Evolutionary conservation across 2,113 vertebrate species (phyloP), one percentile per base, ranked within the genome.

Genomic region (Cyrtonyx montezumae): DNA sequence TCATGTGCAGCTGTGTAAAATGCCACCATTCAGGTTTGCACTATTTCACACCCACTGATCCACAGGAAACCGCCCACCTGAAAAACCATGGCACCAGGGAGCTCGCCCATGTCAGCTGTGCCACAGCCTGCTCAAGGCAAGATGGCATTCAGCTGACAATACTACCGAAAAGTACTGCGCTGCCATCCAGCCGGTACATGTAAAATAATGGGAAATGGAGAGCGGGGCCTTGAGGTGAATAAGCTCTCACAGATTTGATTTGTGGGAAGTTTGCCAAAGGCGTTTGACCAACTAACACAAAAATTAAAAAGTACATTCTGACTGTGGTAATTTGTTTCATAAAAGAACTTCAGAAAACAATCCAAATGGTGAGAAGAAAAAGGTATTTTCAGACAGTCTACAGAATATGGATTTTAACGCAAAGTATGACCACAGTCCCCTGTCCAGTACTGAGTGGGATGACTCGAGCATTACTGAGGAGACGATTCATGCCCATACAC

Each of bases 21-120:
- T 95, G 96, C 93, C 68, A 73, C 93, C 94, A 88, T 88, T 95
- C 94, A 96, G 94, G 96, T 95, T 96, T 94, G 94, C 87, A 93
- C 76, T 45, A 91, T 62, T 93, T 86, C 93, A 96, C 95, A 95
- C 96, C 96, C 95, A 96, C 40, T 55, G 37, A 18, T 63, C 51
- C 93, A 84, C 80, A 81, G 86, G 80, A 40, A 87, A 88, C 90
- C 32, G 51, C 88, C 79, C 74, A 22, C 71, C 80, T 84, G 87
- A 67, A 91, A 79, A 63, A 93, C 42, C 69, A 45, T 0, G 2
- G 87, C 26, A 83, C 63, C 0, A 0, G 68, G 59, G 66, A 83
- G 40, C 65, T 19, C 0, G 56, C 45, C 2, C 0, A 76, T 71
- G 78, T 9, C 7, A 78, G 16, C 82, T 40, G 22, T 14, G 1